These are phyloP conservation scores for Callopanchax toddi DNA, from an alignment of 2,113 vertebrate genomes.

Conservation along the genomic window DNA sequence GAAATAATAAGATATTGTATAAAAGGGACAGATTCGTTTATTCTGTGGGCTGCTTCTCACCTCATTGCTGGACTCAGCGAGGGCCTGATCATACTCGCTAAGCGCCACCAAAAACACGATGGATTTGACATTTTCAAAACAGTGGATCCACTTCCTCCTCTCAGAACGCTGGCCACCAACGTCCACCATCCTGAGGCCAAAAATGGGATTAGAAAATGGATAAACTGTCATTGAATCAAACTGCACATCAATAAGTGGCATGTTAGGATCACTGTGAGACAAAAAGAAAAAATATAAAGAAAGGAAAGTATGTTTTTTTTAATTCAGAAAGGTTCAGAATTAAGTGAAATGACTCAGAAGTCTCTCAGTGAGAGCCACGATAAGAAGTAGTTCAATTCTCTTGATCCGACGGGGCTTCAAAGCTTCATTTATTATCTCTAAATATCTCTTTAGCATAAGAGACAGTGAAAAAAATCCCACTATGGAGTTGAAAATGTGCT, in stretches of 20 bases:
- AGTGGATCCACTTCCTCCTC: conserved; percentile 83
- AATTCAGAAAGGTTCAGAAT: background rate
- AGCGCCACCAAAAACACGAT: conserved; percentile 86
- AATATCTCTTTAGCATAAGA: too few relatives aligned
- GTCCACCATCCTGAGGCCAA: conserved; percentile 84
- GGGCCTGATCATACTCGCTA: conserved; percentile 92
- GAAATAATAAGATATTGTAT: background rate
- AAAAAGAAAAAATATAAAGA: too few relatives aligned
- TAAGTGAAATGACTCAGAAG: background rate
- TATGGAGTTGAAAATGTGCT: too few relatives aligned
- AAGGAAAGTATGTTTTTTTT: background rate
- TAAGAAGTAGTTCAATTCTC: background rate
- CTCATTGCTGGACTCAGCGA: conserved; percentile 88
- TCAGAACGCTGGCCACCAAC: conserved; percentile 91
- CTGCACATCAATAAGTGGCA: too few relatives aligned
- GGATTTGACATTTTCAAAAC: conserved; percentile 80
- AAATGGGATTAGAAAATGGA: background rate
- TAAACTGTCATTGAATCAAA: too few relatives aligned
- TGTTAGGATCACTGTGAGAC: too few relatives aligned
- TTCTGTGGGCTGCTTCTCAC: conserved; percentile 64
- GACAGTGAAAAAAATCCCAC: too few relatives aligned
- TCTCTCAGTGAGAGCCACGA: background rate
- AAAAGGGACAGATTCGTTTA: background rate
- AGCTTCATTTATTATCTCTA: background rate
- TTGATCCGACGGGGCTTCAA: background rate